Conservation (phyloP, 2,113 vertebrate species). For the Xerus inauris region DNA sequence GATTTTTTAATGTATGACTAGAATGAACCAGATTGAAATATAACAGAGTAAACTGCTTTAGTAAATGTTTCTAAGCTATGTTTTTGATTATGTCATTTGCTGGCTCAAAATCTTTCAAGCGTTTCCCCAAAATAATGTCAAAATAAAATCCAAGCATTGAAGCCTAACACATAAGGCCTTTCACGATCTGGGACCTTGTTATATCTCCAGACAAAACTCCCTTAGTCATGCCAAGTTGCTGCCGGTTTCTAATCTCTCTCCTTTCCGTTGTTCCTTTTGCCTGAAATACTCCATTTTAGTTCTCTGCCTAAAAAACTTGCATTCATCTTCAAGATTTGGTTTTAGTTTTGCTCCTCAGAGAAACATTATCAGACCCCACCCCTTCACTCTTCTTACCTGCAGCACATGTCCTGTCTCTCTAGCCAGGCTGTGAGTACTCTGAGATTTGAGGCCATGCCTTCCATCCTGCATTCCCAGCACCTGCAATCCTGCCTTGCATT, state of each 20-base stretch:
- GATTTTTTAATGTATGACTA: not conserved
- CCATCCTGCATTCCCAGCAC: not conserved
- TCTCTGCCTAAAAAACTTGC: not conserved
- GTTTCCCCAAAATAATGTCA: constrained; percentile 9
- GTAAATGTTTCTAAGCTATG: constrained; percentile 46
- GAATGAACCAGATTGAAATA: constrained; percentile 5
- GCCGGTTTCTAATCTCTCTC: not conserved
- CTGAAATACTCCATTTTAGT: not conserved
- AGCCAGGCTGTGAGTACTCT: not conserved
- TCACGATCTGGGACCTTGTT: not conserved
- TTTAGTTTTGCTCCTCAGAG: not conserved
- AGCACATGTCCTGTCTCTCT: not conserved
- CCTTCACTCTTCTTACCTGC: not conserved
- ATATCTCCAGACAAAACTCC: not conserved
- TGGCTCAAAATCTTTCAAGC: constrained; percentile 45
- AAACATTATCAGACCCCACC: not conserved
- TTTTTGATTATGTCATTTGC: constrained; percentile 23
- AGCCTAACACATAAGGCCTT: not conserved
- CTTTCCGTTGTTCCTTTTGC: not conserved
- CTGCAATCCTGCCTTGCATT: not conserved
- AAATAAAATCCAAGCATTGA: constrained; percentile 56
- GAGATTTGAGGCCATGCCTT: not conserved
- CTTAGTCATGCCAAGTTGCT: not conserved
- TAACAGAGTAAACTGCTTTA: constrained; percentile 12
- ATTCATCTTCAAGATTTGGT: not conserved